Evolutionary conservation across 2,888 invertebrate species (phyloP), one percentile per base, ranked within the genome.

Genomic region (Apamea epomidion): DNA sequence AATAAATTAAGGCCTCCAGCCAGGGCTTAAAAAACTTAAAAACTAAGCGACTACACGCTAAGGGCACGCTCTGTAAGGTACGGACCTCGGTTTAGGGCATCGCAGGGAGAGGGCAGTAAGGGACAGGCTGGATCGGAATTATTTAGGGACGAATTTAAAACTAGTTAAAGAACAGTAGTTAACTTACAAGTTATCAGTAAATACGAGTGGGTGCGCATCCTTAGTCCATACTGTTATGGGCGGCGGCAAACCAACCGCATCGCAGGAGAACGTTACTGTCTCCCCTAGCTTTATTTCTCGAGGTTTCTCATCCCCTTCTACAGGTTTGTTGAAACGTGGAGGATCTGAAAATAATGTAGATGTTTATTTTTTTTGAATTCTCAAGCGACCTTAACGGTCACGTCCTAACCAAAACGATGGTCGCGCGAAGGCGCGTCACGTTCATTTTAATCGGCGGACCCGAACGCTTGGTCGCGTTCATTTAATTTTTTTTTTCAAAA

Each of bases 191-290:
- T 94, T 93, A 45, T 92, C 91, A 18, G 94, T 93, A 84, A 91
- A 96, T 0, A 89, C 86, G 0, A 97, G 65, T 0, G 96, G 94
- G n/a, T 88, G 88, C 4, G 91, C 89, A 79, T 97, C 93, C 87
- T 96, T 97, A 5, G 92, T 94, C 97, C 97, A 97, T 0, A 94
- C 91, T 6, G 96, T 91, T 0, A 95, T 85, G 0, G 97, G 97
- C 10, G 91, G 92, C 0, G 97, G 97, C 5, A 91, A 88, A 0
- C 96, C 97, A 0, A 80, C 87, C 0, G 92, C 95, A 62, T 94
- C 91, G 86, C 97, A 97, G 1, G 93, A 92, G 25, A 97, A 90
- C 1, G 74, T 85, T 0, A 94, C 90, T 25, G 82, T 88, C 0
- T 90, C 88, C 0, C 96, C 97, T 0, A 89, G 88, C 70, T 92